These are phyloP conservation scores for Eurytoma californica DNA, from an alignment of 2,888 invertebrate genomes.

Conservation along the genomic window DNA sequence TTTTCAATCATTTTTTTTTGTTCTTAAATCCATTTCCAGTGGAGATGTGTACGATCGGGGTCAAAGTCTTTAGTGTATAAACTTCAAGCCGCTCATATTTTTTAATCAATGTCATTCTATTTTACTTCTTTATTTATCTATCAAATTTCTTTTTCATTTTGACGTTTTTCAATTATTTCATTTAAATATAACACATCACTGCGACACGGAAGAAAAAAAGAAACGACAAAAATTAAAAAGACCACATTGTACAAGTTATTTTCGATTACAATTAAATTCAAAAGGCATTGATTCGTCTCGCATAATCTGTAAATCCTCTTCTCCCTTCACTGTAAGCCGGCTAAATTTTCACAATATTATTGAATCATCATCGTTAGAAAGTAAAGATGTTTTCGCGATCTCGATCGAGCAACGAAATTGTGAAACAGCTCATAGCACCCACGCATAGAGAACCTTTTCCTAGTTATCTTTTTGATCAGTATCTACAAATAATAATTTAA, in stretches of 20 bases:
- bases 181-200: constrained; percentile 49
- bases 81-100: constrained; percentile 53
- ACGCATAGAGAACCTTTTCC: constrained; percentile 27
- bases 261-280: constrained; percentile 38
- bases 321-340: not conserved
- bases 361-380: constrained; percentile 31
- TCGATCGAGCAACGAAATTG: constrained; percentile 21
- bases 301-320: constrained; percentile 16
- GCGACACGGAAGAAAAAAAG: constrained; percentile 49
- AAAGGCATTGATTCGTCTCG: constrained; percentile 37
- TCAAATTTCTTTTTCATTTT: constrained; percentile 47
- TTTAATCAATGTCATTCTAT: constrained; percentile 53
- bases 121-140: constrained; percentile 32
- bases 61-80: constrained; percentile 63
- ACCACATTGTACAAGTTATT: constrained; percentile 40
- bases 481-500: constrained; percentile 51
- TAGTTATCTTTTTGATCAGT: constrained; percentile 31
- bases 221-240: constrained; percentile 46
- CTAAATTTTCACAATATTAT: constrained; percentile 25
- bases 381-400: constrained; percentile 33
- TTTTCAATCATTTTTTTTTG: constrained; percentile 36
- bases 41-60: constrained; percentile 63
- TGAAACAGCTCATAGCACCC: constrained; percentile 38
- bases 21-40: constrained; percentile 59
- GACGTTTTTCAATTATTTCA: constrained; percentile 3